Conservation (phyloP, 2,797 vertebrate species). For the Trachops cirrhosus region DNA sequence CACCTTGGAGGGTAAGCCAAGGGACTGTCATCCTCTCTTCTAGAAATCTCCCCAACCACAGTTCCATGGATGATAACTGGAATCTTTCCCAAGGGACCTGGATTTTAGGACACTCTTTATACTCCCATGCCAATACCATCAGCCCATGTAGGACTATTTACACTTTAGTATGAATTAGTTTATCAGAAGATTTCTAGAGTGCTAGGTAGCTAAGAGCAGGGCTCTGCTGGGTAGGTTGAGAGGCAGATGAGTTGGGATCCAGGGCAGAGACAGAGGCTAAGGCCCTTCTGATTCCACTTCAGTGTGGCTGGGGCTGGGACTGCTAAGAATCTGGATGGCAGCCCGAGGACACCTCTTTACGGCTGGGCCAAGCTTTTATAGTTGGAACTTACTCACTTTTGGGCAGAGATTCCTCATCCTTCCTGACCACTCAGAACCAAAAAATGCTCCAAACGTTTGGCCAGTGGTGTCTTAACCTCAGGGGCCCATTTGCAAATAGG, state of each 20-base stretch:
- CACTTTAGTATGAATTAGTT: not conserved
- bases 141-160: not conserved
- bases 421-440: slow-evolving; percentile 51
- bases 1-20: not conserved
- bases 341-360: not conserved
- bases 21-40: not conserved
- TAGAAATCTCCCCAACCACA: not conserved
- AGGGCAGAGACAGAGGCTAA: not conserved
- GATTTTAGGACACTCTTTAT: not conserved
- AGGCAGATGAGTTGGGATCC: not conserved
- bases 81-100: not conserved
- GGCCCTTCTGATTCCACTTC: not conserved
- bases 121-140: not conserved
- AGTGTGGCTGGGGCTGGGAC: not conserved
- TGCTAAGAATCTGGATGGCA: not conserved
- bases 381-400: not conserved
- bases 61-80: too few species aligned
- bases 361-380: not conserved
- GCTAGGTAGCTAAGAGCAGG: not conserved
- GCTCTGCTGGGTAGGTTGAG: not conserved
- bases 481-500: not conserved
- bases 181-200: not conserved
- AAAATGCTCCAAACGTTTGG: slow-evolving; percentile 29
- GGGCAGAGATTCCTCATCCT: slow-evolving; percentile 32
- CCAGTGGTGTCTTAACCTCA: slow-evolving; percentile 14